phyloP scores from a whole-genome alignment of 2,113 vertebrate genomes.

The Canis aureus region DNA sequence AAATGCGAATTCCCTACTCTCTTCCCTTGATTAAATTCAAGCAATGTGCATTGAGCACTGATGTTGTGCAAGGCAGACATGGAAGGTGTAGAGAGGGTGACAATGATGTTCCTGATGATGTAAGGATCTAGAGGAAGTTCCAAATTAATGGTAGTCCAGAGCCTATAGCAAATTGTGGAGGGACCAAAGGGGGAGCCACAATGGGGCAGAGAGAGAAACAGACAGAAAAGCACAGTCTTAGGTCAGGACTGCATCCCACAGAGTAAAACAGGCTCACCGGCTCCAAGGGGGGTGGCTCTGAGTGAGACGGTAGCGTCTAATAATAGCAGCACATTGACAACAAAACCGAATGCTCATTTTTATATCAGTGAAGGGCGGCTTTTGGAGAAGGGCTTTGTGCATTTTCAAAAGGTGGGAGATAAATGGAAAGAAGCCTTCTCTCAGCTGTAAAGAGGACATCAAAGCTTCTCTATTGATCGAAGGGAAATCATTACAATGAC shows the following conservation, averaged over 20 bases:
- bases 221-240: neutral
- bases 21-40: neutral
- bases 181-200: neutral
- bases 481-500: constrained; percentile 24
- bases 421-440: constrained; percentile 27
- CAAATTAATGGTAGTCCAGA: neutral
- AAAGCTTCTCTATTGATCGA: neutral
- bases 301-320: neutral
- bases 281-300: neutral
- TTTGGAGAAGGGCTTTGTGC: constrained; percentile 52
- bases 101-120: neutral
- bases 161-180: neutral
- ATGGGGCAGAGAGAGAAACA: neutral
- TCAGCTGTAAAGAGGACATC: constrained; percentile 2
- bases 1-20: neutral
- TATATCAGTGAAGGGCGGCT: neutral
- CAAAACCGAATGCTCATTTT: neutral
- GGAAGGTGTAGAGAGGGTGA: neutral
- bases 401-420: neutral
- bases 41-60: neutral
- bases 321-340: neutral
- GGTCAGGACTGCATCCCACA: neutral
- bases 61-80: neutral
- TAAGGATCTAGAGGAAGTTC: constrained; percentile 1
- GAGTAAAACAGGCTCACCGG: neutral